phyloP scores from a whole-genome alignment of 1,140 invertebrate genomes.

The Pectinophora gossypiella region DNA sequence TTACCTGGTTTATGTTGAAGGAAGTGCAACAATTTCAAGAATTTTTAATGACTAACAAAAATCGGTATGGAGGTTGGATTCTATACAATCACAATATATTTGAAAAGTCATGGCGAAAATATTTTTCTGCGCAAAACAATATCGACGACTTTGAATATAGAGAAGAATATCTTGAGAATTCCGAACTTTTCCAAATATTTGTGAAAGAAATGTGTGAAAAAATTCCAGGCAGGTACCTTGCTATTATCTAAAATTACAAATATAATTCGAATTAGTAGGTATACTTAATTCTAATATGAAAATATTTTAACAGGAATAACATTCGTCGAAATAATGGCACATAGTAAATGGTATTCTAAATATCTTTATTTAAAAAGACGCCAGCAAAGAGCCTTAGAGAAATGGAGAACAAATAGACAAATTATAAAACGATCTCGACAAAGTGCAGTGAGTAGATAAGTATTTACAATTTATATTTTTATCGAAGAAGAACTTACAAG shows the following conservation, averaged over 20 bases:
- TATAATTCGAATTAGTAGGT: too few relatives aligned
- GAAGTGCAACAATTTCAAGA: constrained; percentile 71
- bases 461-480: too few relatives aligned
- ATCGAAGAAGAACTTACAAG: too few relatives aligned
- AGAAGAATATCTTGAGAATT: constrained; percentile 22
- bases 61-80: constrained; percentile 71
- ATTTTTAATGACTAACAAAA: constrained; percentile 57
- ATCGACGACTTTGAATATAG: constrained; percentile 23
- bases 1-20: constrained; percentile 29
- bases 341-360: constrained; percentile 67
- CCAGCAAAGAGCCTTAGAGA: constrained; percentile 63
- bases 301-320: constrained; percentile 39
- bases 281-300: not conserved
- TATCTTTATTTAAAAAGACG: constrained; percentile 53
- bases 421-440: too few relatives aligned
- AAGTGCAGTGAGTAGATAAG: too few relatives aligned
- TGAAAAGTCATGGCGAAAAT: constrained; percentile 59
- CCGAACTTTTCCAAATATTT: constrained; percentile 14
- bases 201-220: constrained; percentile 27
- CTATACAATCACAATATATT: constrained; percentile 72
- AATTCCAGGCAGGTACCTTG: constrained; percentile 25
- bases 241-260: constrained; percentile 3
- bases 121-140: constrained; percentile 36
- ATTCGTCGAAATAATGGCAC: constrained; percentile 43
- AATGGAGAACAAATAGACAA: constrained; percentile 66